Conservation (phyloP, 2,888 invertebrate species). For the Amblyjoppa proteus region DNA sequence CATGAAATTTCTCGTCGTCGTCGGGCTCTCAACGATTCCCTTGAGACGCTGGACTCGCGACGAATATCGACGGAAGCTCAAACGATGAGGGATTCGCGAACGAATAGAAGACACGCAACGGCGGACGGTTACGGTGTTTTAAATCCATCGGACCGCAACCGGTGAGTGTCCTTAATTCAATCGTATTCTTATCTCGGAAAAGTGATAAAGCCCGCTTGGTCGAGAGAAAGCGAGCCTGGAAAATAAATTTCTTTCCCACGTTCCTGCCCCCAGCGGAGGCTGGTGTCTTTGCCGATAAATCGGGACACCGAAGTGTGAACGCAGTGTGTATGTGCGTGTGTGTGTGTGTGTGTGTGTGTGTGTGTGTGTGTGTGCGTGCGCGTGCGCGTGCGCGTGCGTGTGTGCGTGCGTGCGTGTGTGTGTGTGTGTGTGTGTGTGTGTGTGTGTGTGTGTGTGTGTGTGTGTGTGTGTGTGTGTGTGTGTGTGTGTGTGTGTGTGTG, state of each 20-base stretch:
- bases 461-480: slow-evolving; percentile 22
- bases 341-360: slow-evolving; percentile 39
- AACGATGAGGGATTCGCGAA: slow-evolving; percentile 23
- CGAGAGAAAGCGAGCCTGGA: slow-evolving; percentile 29
- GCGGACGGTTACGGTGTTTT: slow-evolving; percentile 19
- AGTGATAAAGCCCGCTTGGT: slow-evolving; percentile 8
- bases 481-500: slow-evolving; percentile 22
- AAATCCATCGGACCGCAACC: slow-evolving; percentile 44
- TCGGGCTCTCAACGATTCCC: slow-evolving; percentile 55
- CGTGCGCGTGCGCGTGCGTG: too few species aligned
- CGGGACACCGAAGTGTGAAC: slow-evolving; percentile 15
- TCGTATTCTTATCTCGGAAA: slow-evolving; percentile 49
- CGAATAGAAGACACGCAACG: slow-evolving; percentile 3
- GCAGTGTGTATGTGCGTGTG: slow-evolving; percentile 11
- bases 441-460: slow-evolving; percentile 22
- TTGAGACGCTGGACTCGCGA: slow-evolving; percentile 15
- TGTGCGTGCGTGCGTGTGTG: slow-evolving; percentile 20
- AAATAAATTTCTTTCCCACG: slow-evolving; percentile 54
- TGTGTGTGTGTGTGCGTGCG: slow-evolving; percentile 30
- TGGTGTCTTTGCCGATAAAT: slow-evolving; percentile 57
- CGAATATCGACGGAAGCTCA: slow-evolving; percentile 31
- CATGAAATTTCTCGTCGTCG: slow-evolving; percentile 64
- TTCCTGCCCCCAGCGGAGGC: neutral
- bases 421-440: slow-evolving; percentile 22
- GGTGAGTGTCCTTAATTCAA: slow-evolving; percentile 63